These are phyloP conservation scores for Yoshiicerus persimilis DNA, from an alignment of 1,140 invertebrate species.

Conservation along the genomic window DNA sequence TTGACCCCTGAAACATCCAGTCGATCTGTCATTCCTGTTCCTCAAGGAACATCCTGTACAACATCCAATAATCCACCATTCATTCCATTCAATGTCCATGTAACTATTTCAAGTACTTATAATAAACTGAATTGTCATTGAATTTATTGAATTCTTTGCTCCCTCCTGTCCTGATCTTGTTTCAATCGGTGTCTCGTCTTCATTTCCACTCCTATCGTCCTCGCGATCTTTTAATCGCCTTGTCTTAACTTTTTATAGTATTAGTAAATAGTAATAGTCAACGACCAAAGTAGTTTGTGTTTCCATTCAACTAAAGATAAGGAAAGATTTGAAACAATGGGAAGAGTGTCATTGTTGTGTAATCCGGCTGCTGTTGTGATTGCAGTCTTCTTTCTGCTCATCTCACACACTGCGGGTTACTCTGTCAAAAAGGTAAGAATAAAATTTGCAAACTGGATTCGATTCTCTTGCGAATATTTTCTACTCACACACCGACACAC, in stretches of 20 bases:
- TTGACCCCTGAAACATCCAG: slow-evolving; percentile 1
- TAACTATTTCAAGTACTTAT: neutral
- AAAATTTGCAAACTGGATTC: neutral
- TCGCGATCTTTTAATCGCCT: too few relatives aligned
- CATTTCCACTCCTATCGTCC: neutral
- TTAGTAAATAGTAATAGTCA: too few relatives aligned
- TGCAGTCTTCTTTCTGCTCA: neutral
- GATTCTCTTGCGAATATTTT: neutral
- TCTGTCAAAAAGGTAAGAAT: slow-evolving; percentile 7
- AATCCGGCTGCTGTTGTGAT: neutral
- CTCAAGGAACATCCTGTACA: neutral
- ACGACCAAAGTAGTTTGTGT: neutral
- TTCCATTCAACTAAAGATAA: neutral
- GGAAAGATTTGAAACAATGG: neutral
- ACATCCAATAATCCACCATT: too few relatives aligned
- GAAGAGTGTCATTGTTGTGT: neutral
- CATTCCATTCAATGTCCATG: neutral
- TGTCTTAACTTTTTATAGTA: neutral
- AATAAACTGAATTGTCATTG: neutral
- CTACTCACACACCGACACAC: neutral
- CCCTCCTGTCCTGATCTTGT: neutral
- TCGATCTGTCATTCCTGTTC: slow-evolving; percentile 1
- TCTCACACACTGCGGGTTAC: neutral
- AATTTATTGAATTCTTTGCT: neutral
- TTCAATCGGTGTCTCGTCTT: neutral